A percentile compares a stretch with the other conserved stretches of the same genome.
phyloP scores from a whole-genome alignment of 2,797 vertebrate species.

The Cossypha caffra region DNA sequence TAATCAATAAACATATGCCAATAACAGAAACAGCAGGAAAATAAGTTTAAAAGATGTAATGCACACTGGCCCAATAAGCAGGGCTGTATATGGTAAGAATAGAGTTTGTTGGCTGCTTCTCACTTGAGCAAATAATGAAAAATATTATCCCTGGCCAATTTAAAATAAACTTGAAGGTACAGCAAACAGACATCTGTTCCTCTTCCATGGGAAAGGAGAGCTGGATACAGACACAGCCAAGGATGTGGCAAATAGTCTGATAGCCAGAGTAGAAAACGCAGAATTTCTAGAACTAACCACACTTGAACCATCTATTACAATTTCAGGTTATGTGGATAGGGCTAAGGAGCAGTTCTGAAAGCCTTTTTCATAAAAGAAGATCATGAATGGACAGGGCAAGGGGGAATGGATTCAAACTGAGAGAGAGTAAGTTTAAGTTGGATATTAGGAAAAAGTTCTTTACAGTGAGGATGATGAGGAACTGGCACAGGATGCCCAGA shows the following conservation, averaged over 20 bases:
- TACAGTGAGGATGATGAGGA: background rate
- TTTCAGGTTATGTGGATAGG: background rate
- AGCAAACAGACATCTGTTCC: background rate
- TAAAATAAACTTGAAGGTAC: background rate
- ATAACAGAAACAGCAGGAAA: background rate
- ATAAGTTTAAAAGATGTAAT: background rate
- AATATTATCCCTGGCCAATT: background rate
- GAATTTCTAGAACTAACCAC: background rate
- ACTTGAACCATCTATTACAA: background rate
- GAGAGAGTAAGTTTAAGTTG: background rate
- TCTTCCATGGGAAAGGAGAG: background rate
- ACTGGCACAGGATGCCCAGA: background rate
- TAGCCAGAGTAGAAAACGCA: background rate
- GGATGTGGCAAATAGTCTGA: background rate
- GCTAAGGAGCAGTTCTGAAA: background rate
- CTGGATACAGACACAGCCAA: background rate
- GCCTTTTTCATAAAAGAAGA: background rate
- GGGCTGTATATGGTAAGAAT: background rate
- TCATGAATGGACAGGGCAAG: background rate
- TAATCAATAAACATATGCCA: background rate
- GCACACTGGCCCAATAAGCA: background rate
- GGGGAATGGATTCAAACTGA: background rate
- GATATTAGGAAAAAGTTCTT: background rate
- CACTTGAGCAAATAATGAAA: background rate
- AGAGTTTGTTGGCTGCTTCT: background rate